Evolutionary conservation across 2,113 vertebrate species (phyloP).

Genomic region (Pithys albifrons): DNA sequence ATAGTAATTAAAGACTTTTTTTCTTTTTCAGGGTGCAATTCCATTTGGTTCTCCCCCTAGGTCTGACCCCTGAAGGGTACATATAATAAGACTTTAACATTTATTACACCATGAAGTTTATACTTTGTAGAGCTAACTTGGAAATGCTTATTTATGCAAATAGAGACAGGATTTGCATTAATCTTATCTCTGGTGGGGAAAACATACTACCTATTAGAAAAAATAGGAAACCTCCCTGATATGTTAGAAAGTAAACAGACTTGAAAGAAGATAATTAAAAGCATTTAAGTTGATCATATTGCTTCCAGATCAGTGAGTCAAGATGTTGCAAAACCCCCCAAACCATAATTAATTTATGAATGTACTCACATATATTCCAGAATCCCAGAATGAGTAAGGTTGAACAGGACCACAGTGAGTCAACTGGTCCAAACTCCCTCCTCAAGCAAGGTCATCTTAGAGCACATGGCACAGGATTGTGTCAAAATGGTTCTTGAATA

Average conservation of each 20-base stretch:
- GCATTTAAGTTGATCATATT: not conserved
- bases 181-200: not conserved
- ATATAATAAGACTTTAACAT: not conserved
- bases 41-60: not conserved
- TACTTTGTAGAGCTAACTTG: not conserved
- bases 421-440: not conserved
- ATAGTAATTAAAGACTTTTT: not conserved
- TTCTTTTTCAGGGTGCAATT: not conserved
- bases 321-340: not conserved
- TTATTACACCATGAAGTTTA: not conserved
- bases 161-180: not conserved
- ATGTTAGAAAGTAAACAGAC: not conserved
- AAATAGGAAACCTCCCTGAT: accelerated
- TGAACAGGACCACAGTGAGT: not conserved
- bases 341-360: not conserved
- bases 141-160: not conserved
- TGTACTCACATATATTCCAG: not conserved
- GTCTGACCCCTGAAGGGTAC: not conserved
- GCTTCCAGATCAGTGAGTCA: not conserved
- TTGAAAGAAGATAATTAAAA: not conserved
- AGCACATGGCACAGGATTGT: not conserved
- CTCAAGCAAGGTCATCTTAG: not conserved
- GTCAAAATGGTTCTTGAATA: not conserved
- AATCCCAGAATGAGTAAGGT: not conserved
- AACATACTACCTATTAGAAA: not conserved